phyloP scores from a whole-genome alignment of 2,113 vertebrate species.

The Cygnus buccinator region DNA sequence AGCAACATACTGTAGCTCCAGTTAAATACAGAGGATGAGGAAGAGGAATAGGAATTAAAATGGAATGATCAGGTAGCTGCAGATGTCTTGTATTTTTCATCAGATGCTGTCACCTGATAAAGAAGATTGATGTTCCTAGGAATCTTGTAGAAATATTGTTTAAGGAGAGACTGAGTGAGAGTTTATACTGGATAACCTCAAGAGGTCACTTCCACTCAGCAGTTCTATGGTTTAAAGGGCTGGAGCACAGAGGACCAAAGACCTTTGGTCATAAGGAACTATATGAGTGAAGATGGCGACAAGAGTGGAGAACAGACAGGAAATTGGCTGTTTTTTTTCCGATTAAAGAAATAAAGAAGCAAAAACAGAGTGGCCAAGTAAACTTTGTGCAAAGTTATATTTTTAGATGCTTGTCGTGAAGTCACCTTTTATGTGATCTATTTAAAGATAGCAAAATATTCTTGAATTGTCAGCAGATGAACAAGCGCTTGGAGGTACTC shows the following conservation, averaged over 20 bases:
- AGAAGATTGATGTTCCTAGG: background rate
- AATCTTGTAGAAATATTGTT: background rate
- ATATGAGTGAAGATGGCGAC: background rate
- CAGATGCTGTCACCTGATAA: background rate
- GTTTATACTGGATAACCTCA: background rate
- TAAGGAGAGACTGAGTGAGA: background rate
- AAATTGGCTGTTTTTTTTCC: background rate
- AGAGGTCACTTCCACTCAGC: background rate
- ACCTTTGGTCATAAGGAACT: background rate
- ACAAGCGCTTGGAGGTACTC: background rate
- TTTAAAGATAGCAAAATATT: slow-evolving; percentile 44
- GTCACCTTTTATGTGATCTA: background rate
- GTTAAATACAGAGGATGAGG: background rate
- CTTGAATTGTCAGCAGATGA: slow-evolving; percentile 37
- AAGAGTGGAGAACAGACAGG: background rate
- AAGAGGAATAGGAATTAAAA: background rate
- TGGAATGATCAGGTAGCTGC: background rate
- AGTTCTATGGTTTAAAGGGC: background rate
- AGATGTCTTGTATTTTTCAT: slow-evolving; percentile 1
- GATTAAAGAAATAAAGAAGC: background rate
- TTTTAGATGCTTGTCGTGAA: background rate
- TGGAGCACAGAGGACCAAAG: background rate
- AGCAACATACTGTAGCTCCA: background rate
- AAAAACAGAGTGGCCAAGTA: background rate
- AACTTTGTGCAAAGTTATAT: background rate